Conservation (phyloP, 2,797 vertebrate species). For the Epinephelus malabaricus region DNA sequence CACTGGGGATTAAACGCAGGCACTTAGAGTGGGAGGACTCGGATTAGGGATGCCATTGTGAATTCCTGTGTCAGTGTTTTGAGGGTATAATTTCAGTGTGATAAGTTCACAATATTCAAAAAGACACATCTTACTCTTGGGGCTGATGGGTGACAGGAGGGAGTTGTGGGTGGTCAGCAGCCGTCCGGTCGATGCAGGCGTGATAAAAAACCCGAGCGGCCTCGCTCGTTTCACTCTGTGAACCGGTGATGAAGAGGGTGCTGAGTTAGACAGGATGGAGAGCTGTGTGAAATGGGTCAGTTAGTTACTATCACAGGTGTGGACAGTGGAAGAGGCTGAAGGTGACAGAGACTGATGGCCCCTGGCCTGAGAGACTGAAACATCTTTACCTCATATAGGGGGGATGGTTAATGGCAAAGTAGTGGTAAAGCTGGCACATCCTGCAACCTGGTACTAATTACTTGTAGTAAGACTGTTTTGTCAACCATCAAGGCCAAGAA, state of each 20-base stretch:
- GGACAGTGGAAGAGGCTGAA: conserved; percentile 61
- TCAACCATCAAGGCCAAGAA: too few relatives aligned
- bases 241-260: conserved; percentile 82
- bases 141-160: conserved; percentile 21
- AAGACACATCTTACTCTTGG: conserved; percentile 5
- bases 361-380: conserved; percentile 19
- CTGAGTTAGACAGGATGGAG: conserved; percentile 76
- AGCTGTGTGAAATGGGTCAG: conserved; percentile 74
- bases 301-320: conserved; percentile 78
- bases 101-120: conserved; percentile 46
- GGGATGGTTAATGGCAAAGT: neutral
- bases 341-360: conserved; percentile 74
- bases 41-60: conserved; percentile 64
- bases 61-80: conserved; percentile 71
- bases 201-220: conserved; percentile 40
- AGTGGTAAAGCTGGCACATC: too few relatives aligned
- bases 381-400: neutral
- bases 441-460: too few relatives aligned
- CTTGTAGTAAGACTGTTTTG: too few relatives aligned
- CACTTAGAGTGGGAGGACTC: conserved; percentile 74
- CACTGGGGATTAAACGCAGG: conserved; percentile 73
- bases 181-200: conserved; percentile 60
- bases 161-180: conserved; percentile 77
- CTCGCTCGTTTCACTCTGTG: conserved; percentile 45
- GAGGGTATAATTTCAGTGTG: conserved; percentile 58